A percentile compares a stretch with the other conserved stretches of the same genome.
phyloP scores from a whole-genome alignment of 2,888 invertebrate species.

The Zeuzera pyrina region DNA sequence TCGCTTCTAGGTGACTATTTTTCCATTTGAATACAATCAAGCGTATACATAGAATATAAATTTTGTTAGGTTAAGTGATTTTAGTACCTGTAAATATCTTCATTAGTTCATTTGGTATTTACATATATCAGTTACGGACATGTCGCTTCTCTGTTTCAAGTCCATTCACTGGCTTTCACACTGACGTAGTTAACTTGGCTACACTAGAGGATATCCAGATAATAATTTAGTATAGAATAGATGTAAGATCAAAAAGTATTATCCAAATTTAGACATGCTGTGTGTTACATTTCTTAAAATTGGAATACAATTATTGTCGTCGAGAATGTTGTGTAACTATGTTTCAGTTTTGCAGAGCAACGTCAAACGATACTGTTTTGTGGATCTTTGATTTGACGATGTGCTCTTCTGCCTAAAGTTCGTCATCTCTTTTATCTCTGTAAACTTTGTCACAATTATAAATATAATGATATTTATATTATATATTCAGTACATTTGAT shows the following conservation, averaged over 20 bases:
- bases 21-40: conserved; percentile 37
- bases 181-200: conserved; percentile 48
- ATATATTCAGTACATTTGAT: not conserved
- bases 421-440: not conserved
- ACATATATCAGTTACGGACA: conserved; percentile 21
- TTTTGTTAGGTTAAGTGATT: no score
- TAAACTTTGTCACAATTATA: no score
- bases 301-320: conserved; percentile 39
- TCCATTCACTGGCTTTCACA: conserved; percentile 45
- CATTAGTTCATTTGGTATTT: conserved; percentile 38
- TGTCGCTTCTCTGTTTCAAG: conserved; percentile 39
- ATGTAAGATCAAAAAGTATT: conserved; percentile 67
- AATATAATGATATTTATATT: no score
- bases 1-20: conserved; percentile 57
- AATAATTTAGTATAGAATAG: conserved; percentile 65
- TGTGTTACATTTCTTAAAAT: conserved; percentile 58
- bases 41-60: conserved; percentile 46
- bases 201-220: conserved; percentile 57
- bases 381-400: conserved; percentile 26
- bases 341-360: conserved; percentile 26
- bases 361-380: conserved; percentile 26
- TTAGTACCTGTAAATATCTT: conserved; percentile 56
- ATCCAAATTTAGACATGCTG: conserved; percentile 67
- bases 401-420: conserved; percentile 20
- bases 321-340: conserved; percentile 23